Evolutionary conservation across 2,113 vertebrate genomes (phyloP).

Genomic region (Hemicordylus capensis): DNA sequence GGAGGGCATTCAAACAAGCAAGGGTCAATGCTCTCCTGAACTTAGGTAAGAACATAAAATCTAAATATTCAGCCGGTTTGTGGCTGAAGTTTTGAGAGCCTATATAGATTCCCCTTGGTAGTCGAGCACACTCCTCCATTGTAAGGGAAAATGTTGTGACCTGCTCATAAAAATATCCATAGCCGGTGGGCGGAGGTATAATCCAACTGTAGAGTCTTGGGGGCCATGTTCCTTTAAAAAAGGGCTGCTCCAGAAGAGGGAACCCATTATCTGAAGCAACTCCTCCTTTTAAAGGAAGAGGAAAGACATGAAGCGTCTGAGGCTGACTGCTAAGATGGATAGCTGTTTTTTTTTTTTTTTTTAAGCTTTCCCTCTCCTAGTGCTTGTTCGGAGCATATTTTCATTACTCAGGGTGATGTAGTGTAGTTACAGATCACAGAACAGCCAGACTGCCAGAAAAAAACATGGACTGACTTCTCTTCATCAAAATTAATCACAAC

Average conservation of each 20-base stretch:
- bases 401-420: slow-evolving; percentile 55
- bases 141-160: too few species aligned
- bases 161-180: too few species aligned
- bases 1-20: too few species aligned
- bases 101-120: too few species aligned
- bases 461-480: slow-evolving; percentile 64
- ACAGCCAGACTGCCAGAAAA: slow-evolving; percentile 58
- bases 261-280: slow-evolving; percentile 40
- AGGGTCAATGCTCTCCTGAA: too few species aligned
- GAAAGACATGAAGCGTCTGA: slow-evolving; percentile 62
- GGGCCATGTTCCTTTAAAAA: neutral
- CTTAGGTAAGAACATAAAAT: too few species aligned
- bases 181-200: too few species aligned
- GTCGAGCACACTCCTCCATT: too few species aligned
- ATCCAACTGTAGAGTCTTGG: neutral
- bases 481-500: slow-evolving; percentile 72
- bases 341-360: slow-evolving; percentile 65
- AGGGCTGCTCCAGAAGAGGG: slow-evolving; percentile 21
- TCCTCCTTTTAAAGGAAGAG: slow-evolving; percentile 49
- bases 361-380: slow-evolving; percentile 58
- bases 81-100: too few species aligned
- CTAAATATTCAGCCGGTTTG: too few species aligned
- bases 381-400: slow-evolving; percentile 62
- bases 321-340: slow-evolving; percentile 61
- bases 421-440: slow-evolving; percentile 69